Conservation (phyloP, 2,888 invertebrate species). For the Megamerina dolium region DNA sequence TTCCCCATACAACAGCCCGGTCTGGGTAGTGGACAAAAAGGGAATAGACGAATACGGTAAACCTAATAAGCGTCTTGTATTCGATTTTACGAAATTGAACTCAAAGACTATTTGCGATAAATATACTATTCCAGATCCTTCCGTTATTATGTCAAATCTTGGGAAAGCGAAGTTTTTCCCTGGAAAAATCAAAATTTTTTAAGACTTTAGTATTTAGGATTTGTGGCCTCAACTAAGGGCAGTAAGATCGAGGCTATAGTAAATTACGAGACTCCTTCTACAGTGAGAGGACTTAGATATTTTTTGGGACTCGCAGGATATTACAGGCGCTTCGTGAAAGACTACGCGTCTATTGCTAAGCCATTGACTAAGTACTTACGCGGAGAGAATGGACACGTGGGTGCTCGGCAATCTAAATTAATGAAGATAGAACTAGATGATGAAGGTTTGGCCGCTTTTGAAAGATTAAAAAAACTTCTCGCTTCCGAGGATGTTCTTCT, state of each 20-base stretch:
- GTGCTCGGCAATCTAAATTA: conserved; percentile 11
- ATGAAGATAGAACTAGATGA: conserved; percentile 9
- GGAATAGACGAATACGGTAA: conserved; percentile 12
- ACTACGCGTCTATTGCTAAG: conserved; percentile 13
- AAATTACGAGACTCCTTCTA: conserved; percentile 6
- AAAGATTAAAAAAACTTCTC: conserved; percentile 10
- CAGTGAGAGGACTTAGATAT: conserved; percentile 7
- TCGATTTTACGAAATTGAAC: conserved; percentile 20
- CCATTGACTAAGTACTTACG: conserved; percentile 11
- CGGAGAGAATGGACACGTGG: conserved; percentile 15
- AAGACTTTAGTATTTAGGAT: conserved; percentile 32
- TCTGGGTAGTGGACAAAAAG: conserved; percentile 18
- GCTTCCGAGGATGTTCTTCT: conserved; percentile 17
- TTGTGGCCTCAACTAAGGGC: conserved; percentile 25
- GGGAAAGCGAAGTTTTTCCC: conserved; percentile 13
- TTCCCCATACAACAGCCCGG: conserved; percentile 16
- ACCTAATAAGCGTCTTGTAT: conserved; percentile 15
- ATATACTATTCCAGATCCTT: conserved; percentile 14
- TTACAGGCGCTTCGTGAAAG: conserved; percentile 12
- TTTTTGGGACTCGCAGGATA: conserved; percentile 14
- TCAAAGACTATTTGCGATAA: conserved; percentile 14
- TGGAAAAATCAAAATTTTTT: conserved; percentile 24
- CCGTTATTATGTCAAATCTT: conserved; percentile 13
- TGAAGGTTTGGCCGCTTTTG: conserved; percentile 13
- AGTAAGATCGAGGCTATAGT: conserved; percentile 10